A percentile compares a stretch with the other conserved stretches of the same genome.
Evolutionary conservation across 2,888 invertebrate species (phyloP).

Genomic region (Cantharis lateralis): DNA sequence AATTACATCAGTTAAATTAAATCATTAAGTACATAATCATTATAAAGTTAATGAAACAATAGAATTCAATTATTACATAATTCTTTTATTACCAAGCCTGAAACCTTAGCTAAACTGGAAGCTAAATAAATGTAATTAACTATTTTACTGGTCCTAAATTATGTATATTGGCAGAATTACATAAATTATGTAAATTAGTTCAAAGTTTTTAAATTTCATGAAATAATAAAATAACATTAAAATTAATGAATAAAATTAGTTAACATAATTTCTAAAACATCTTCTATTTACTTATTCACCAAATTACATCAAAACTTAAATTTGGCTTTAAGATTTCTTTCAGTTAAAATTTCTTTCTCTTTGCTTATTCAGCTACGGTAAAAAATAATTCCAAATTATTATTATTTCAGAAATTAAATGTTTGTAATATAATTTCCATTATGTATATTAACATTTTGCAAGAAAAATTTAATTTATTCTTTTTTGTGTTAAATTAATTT

Average conservation of each 20-base stretch:
- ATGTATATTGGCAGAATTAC: neutral
- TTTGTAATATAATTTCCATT: too few species aligned
- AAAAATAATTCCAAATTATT: too few species aligned
- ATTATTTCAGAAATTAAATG: too few species aligned
- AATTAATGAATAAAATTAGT: neutral
- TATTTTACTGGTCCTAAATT: neutral
- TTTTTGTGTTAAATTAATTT: too few species aligned
- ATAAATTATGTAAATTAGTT: neutral
- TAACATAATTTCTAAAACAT: neutral
- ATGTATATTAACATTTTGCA: too few species aligned
- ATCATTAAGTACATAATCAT: neutral
- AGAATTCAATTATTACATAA: neutral
- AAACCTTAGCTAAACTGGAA: neutral
- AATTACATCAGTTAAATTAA: neutral
- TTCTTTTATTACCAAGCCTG: neutral
- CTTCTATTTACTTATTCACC: neutral
- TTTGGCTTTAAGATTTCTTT: too few species aligned
- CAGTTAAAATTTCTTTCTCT: neutral
- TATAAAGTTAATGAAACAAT: neutral
- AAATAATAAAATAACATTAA: neutral
- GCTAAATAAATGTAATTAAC: neutral
- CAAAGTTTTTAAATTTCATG: neutral
- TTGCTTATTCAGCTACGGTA: too few species aligned
- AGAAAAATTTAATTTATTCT: too few species aligned
- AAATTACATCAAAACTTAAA: neutral